These are phyloP conservation scores for Poliocrania exsul DNA, from an alignment of 2,797 vertebrate species.

Conservation along the genomic window DNA sequence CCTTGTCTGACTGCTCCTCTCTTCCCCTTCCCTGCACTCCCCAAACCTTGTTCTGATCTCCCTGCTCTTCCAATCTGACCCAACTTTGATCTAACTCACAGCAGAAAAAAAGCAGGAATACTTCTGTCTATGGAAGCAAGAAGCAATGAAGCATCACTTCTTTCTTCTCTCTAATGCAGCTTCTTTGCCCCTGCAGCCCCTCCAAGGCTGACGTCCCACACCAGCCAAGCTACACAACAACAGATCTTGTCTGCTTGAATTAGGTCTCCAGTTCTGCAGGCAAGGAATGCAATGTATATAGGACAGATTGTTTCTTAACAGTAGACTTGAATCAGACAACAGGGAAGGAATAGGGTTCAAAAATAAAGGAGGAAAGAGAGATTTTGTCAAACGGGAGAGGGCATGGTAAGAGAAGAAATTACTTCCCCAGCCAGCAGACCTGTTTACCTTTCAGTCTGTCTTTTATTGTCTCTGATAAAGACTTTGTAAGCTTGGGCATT, in stretches of 20 bases:
- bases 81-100: not conserved
- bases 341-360: not conserved
- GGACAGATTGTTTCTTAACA: not conserved
- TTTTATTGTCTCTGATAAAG: constrained; percentile 87
- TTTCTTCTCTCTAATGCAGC: not conserved
- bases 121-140: not conserved
- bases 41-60: not conserved
- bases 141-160: not conserved
- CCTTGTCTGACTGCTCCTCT: not conserved
- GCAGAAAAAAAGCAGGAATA: not conserved
- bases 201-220: not conserved
- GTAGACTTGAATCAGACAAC: not conserved
- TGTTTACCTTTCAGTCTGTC: constrained; percentile 89
- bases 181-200: not conserved
- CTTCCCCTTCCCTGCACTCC: not conserved
- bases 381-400: not conserved
- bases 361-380: not conserved
- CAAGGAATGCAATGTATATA: not conserved
- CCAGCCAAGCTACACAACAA: not conserved
- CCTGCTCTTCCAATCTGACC: not conserved
- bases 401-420: not conserved
- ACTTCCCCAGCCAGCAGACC: not conserved
- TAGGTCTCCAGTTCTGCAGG: not conserved
- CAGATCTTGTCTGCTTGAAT: not conserved
- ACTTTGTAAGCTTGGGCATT: constrained; percentile 77